phyloP scores from a whole-genome alignment of 2,113 vertebrate species.

The Sminthopsis crassicaudata region DNA sequence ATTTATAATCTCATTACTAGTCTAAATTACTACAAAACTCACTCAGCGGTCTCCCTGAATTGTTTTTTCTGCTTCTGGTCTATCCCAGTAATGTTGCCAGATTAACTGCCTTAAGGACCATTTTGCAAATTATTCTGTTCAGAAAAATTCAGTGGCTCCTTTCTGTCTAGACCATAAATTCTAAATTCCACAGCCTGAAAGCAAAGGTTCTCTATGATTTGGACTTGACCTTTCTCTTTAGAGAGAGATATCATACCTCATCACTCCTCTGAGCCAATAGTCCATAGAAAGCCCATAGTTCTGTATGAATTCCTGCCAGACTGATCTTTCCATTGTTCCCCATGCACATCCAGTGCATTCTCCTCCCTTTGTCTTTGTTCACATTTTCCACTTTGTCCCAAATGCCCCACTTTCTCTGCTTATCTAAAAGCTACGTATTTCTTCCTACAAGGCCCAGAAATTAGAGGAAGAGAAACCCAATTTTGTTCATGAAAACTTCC shows the following conservation, averaged over 20 bases:
- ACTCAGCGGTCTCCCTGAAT: neutral
- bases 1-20: neutral
- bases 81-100: neutral
- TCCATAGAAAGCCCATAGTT: neutral
- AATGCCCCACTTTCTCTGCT: neutral
- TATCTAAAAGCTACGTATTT: neutral
- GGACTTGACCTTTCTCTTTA: neutral
- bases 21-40: neutral
- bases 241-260: neutral
- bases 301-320: neutral
- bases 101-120: neutral
- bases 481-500: neutral
- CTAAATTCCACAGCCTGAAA: neutral
- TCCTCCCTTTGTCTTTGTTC: neutral
- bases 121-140: neutral
- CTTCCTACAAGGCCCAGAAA: neutral
- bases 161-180: neutral
- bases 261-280: neutral
- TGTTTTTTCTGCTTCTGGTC: neutral
- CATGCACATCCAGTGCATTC: neutral
- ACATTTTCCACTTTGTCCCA: neutral
- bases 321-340: neutral
- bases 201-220: neutral
- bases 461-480: neutral
- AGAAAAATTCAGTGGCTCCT: neutral